Conservation (phyloP, 2,797 vertebrate genomes). For the Australoheros facetus region DNA sequence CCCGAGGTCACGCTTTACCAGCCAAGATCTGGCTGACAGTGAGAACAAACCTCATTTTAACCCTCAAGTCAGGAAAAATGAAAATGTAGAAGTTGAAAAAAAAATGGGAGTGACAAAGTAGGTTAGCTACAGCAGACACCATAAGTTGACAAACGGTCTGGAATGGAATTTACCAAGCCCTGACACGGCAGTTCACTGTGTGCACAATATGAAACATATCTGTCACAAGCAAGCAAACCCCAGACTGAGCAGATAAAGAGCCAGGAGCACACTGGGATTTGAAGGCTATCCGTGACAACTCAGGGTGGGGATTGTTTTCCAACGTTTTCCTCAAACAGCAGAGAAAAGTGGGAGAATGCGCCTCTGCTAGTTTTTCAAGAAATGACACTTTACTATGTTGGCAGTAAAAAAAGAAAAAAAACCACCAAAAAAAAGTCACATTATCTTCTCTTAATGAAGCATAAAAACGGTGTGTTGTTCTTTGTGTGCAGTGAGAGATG, state of each 20-base stretch:
- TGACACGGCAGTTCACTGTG: conserved; percentile 27
- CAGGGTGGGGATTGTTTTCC: conserved; percentile 55
- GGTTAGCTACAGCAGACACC: conserved; percentile 30
- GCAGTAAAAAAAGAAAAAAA: background rate
- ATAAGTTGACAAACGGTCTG: conserved; percentile 52
- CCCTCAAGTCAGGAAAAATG: conserved; percentile 19
- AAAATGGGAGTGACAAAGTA: conserved; percentile 44
- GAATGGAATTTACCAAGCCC: conserved; percentile 56
- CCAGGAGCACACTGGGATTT: conserved; percentile 45
- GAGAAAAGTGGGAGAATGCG: background rate
- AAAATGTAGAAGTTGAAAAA: conserved; percentile 42
- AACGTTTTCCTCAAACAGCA: conserved; percentile 7
- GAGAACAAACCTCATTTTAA: conserved; percentile 30
- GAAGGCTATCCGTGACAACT: conserved; percentile 57
- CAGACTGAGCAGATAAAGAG: conserved; percentile 51
- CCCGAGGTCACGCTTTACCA: conserved; percentile 55
- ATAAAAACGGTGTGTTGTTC: conserved; percentile 19
- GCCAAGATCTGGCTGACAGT: conserved; percentile 19
- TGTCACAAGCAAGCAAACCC: conserved; percentile 40
- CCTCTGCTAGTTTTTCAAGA: background rate
- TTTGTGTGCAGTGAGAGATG: conserved; percentile 51
- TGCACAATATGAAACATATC: conserved; percentile 43
- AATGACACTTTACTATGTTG: background rate
- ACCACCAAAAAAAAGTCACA: background rate
- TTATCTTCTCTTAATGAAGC: conserved; percentile 8